Evolutionary conservation across 2,797 vertebrate genomes (phyloP), one percentile per base, ranked within the genome.

Genomic region (Austrolebias charrua): DNA sequence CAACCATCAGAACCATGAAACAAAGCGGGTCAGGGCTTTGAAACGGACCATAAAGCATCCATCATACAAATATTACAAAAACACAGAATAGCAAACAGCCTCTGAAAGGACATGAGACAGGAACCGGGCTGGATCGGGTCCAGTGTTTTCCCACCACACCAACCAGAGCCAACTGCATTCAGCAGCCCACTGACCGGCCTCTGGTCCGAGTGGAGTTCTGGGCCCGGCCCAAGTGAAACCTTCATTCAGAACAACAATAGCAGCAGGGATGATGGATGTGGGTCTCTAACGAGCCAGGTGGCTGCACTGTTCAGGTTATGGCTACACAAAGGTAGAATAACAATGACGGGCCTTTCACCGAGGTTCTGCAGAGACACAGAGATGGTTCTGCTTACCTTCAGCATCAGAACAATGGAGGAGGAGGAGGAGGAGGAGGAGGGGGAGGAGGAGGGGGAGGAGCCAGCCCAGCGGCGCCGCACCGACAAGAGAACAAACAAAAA

Each of bases 301-400:
- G 50, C 18, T 35, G 40, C 16, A 35, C 7, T 44, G 49, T 6
- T 62, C 40, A 0, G 50, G 48, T 20, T 31, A 43, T 38, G 4
- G 5, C 15, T 3, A n/a, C 6, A n/a, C 15, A 28, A 4, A 14
- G 44, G 44, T 18, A 18, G 4, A n/a, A 56, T 24, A 28, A 40
- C 38, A 56, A 16, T 24, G 11, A 28, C 24, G 11, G 24, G 15
- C 24, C 10, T 44, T 56, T 12, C 43, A 13, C 42, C 24, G 16
- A 11, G 24, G n/a, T 16, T 57, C 55, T 44, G 12, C 16, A n/a
- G 15, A 62, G 9, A n/a, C 2, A 19, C 45, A n/a, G 50, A 0
- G 29, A 45, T 74, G 65, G 63, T 49, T 74, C 71, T 13, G 0
- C 83, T 85, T 77, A 85, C 80, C 80, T 82, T 75, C 3, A 60